These are phyloP conservation scores for Molossus molossus DNA, from an alignment of 2,797 vertebrate species.

Conservation along the genomic window DNA sequence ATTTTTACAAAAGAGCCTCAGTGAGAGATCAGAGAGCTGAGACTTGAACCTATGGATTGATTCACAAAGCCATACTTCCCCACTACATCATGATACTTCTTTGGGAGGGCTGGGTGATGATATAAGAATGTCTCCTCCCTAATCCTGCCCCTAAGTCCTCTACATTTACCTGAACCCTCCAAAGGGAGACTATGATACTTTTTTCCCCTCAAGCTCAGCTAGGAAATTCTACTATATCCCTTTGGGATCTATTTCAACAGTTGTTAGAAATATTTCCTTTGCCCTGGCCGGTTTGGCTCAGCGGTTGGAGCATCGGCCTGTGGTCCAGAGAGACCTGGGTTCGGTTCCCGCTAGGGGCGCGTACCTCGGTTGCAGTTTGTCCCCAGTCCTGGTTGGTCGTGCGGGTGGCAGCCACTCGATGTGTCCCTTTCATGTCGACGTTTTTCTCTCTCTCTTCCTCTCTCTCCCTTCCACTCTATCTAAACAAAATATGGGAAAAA, in stretches of 20 bases:
- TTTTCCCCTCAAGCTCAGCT: neutral
- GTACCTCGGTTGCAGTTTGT: too few relatives aligned
- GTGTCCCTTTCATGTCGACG: too few relatives aligned
- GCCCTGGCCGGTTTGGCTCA: too few relatives aligned
- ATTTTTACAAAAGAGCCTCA: conserved; percentile 52
- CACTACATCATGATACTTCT: conserved; percentile 18
- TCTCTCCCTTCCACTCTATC: too few relatives aligned
- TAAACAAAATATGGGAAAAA: too few relatives aligned
- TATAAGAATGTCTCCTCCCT: neutral
- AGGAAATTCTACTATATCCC: conserved; percentile 42
- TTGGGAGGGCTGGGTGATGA: conserved; percentile 3
- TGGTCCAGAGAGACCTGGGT: too few relatives aligned
- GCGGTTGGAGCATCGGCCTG: too few relatives aligned
- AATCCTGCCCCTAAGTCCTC: conserved; percentile 24
- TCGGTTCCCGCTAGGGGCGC: too few relatives aligned
- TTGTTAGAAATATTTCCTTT: conserved; percentile 17
- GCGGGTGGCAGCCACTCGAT: too few relatives aligned
- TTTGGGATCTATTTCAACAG: conserved; percentile 20
- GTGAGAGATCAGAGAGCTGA: neutral
- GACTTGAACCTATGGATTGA: conserved; percentile 23
- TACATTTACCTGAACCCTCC: conserved; percentile 23
- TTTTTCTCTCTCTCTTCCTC: too few relatives aligned
- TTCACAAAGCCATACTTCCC: neutral
- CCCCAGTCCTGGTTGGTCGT: too few relatives aligned
- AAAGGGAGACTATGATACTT: conserved; percentile 53